phyloP scores from a whole-genome alignment of 2,888 invertebrate species.

The Dicyrtomina minuta region DNA sequence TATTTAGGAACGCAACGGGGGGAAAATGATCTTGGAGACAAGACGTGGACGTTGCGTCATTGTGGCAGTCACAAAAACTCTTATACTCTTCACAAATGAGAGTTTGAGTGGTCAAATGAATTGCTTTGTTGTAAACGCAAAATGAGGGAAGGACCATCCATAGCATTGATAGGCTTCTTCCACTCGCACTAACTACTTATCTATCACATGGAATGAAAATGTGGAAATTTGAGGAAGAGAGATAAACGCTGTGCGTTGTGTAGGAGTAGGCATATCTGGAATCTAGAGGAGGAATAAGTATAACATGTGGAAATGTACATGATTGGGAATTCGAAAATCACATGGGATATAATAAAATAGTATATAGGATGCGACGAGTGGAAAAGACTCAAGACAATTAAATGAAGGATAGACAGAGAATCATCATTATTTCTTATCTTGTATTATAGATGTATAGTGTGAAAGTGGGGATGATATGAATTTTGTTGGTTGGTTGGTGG shows the following conservation, averaged over 20 bases:
- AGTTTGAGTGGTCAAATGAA: constrained; percentile 11
- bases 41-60: no score
- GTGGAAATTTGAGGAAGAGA: not conserved
- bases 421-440: not conserved
- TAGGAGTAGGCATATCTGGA: no score
- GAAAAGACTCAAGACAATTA: constrained; percentile 18
- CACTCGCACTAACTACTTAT: not conserved
- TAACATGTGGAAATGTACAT: no score
- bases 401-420: constrained; percentile 9
- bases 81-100: constrained; percentile 2
- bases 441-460: constrained; percentile 3
- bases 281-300: no score
- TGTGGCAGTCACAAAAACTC: no score
- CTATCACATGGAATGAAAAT: not conserved
- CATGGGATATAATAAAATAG: not conserved
- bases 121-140: not conserved
- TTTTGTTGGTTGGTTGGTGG: not conserved
- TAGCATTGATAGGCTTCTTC: constrained; percentile 3
- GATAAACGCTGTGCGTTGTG: no score
- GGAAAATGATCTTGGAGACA: no score
- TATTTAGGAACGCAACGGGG: no score
- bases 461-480: not conserved
- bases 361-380: not conserved
- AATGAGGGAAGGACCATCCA: no score
- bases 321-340: not conserved